A percentile compares a stretch with the other conserved stretches of the same genome.
Conservation (phyloP, 2,797 vertebrate genomes). For the Rhyacichthys aspro region DNA sequence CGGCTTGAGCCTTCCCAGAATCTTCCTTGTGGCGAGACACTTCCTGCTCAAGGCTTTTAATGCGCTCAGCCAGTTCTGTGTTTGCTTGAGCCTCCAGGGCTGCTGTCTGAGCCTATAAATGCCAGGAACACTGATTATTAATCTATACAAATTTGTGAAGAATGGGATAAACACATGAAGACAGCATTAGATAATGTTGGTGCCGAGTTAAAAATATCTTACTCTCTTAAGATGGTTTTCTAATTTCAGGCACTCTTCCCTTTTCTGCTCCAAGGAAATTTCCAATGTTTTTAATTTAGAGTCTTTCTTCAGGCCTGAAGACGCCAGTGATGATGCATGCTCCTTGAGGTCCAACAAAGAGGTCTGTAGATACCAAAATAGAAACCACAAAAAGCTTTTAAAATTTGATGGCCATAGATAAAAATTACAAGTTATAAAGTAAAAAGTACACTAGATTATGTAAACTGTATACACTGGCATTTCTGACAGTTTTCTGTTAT, state of each 20-base stretch:
- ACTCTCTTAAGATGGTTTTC: slow-evolving; percentile 96
- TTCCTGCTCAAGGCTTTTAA: slow-evolving; percentile 90
- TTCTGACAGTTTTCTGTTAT: too few species aligned
- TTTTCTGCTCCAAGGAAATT: slow-evolving; percentile 94
- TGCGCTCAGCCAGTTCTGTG: slow-evolving; percentile 88
- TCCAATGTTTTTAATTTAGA: slow-evolving; percentile 95
- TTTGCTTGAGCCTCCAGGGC: slow-evolving; percentile 90
- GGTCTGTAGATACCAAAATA: slow-evolving; percentile 74
- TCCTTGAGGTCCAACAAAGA: slow-evolving; percentile 96
- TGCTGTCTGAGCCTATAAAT: slow-evolving; percentile 85
- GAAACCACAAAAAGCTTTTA: slow-evolving; percentile 1
- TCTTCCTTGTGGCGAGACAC: slow-evolving; percentile 89
- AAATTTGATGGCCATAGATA: too few species aligned
- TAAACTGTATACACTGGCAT: too few species aligned
- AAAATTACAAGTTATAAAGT: too few species aligned
- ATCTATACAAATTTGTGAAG: not conserved
- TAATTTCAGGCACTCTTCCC: slow-evolving; percentile 92
- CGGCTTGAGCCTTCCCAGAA: slow-evolving; percentile 92
- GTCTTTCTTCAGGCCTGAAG: slow-evolving; percentile 96
- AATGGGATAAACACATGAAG: not conserved
- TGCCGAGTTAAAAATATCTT: slow-evolving; percentile 16
- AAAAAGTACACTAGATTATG: too few species aligned
- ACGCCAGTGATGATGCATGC: slow-evolving; percentile 95
- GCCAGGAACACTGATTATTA: not conserved
- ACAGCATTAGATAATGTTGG: not conserved